These are phyloP conservation scores for Erythrolamprus reginae DNA, from an alignment of 2,113 vertebrate genomes.

Conservation along the genomic window DNA sequence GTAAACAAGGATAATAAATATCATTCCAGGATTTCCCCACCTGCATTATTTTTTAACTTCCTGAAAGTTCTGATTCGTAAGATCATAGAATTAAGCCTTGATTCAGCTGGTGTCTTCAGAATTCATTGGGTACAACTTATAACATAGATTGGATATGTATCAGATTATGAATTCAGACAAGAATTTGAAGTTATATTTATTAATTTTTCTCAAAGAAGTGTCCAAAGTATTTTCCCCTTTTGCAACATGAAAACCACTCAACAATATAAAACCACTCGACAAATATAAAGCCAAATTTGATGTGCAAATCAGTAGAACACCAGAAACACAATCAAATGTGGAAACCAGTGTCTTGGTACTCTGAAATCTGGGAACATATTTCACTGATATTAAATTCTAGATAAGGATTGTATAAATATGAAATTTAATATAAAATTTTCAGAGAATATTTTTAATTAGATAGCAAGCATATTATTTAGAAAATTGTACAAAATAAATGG, in stretches of 20 bases:
- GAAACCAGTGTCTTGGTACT: neutral
- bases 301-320: neutral
- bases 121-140: neutral
- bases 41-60: neutral
- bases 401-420: neutral
- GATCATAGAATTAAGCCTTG: no score
- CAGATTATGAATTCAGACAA: neutral
- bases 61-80: neutral
- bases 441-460: neutral
- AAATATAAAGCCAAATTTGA: neutral
- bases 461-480: no score
- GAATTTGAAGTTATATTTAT: neutral
- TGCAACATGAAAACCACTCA: neutral
- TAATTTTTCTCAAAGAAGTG: neutral
- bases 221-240: neutral
- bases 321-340: neutral
- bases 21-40: neutral
- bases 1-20: neutral
- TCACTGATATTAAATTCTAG: neutral
- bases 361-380: neutral
- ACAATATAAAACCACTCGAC: neutral
- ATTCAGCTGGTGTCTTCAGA: neutral
- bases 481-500: no score
- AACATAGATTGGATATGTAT: neutral
- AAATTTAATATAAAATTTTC: neutral